Base-by-base conservation (phyloP, 2,888 invertebrate genomes). In the Octodonta nipae region DNA sequence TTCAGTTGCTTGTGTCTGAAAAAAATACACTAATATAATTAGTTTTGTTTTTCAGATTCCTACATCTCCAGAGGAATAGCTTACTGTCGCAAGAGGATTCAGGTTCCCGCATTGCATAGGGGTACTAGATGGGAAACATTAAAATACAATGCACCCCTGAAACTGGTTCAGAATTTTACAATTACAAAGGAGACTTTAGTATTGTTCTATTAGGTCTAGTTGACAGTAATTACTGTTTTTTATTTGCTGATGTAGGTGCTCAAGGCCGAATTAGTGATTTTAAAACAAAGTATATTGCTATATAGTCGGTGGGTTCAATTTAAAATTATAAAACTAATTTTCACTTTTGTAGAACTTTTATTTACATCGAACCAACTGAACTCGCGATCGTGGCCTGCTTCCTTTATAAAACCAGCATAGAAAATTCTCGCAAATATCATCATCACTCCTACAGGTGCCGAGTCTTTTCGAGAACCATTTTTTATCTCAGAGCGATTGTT, bases 221-320 rank as follows among this genome's bases (percentile, higher is more conserved):
- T n/a, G 57, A 61, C 44, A 53, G 55, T 13, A 40, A 59, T 33
- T 60, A 55, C 34, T 49, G 49, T 4, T 55, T 56, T 42, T 36
- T 49, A 5, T 50, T 41, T 39, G 47, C 55, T 7, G 49, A 54
- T 40, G 42, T 51, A 17, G 55, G 55, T 4, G 37, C 43, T 12
- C 47, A 50, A 38, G 52, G 55, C 10, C 22, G 47, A 37, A 44
- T 51, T 27, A 48, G 43, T 22, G 55, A 38, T 51, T 15, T 51
- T 25, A 5, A 5, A 11, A 25, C 5, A 7, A n/a, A 25, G 7
- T 25, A 5, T 25, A 25, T 10, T 25, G 10, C 10, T 6, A 11
- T 6, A 25, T 11, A n/a, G n/a, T n/a, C n/a, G n/a, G n/a, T n/a
- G n/a, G n/a, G n/a, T n/a, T n/a, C n/a, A n/a, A n/a, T n/a, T n/a